A percentile compares a stretch with the other conserved stretches of the same genome.
Conservation (phyloP, 2,888 invertebrate genomes). For the Drosophila gaucha region DNA sequence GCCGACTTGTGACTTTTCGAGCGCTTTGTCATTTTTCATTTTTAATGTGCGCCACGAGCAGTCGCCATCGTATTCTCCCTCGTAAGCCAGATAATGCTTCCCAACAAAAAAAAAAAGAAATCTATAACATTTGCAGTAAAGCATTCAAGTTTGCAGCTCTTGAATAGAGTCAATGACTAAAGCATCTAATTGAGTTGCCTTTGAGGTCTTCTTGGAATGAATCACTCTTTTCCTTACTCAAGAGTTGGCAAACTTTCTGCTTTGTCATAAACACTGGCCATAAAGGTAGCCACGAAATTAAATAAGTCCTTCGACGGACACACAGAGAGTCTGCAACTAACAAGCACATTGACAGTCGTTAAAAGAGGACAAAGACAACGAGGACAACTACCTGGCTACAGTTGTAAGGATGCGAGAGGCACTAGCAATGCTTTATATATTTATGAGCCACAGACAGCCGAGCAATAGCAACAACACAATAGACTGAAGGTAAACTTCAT, state of each 20-base stretch:
- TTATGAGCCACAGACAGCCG: constrained; percentile 31
- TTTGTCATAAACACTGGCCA: constrained; percentile 23
- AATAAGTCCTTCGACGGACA: constrained; percentile 30
- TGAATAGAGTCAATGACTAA: constrained; percentile 3
- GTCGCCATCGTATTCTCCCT: constrained; percentile 8
- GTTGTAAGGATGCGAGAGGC: constrained; percentile 27
- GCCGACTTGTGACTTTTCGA: constrained; percentile 26
- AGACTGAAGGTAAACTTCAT: constrained; percentile 34
- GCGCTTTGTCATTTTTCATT: constrained; percentile 38
- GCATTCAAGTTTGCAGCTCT: constrained; percentile 7
- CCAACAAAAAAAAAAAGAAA: background rate
- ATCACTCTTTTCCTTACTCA: background rate
- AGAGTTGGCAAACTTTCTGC: constrained; percentile 9
- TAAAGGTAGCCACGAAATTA: constrained; percentile 43
- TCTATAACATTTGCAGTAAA: background rate
- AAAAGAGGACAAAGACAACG: constrained; percentile 35
- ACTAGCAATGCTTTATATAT: constrained; percentile 43
- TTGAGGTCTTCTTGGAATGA: constrained; percentile 11
- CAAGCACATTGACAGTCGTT: constrained; percentile 50
- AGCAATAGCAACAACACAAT: constrained; percentile 16
- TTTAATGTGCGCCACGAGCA: constrained; percentile 27
- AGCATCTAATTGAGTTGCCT: constrained; percentile 29
- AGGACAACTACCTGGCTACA: constrained; percentile 9
- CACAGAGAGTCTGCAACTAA: constrained; percentile 25
- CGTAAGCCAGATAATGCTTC: constrained; percentile 8